phyloP scores from a whole-genome alignment of 2,113 vertebrate genomes.

The Caloenas nicobarica region DNA sequence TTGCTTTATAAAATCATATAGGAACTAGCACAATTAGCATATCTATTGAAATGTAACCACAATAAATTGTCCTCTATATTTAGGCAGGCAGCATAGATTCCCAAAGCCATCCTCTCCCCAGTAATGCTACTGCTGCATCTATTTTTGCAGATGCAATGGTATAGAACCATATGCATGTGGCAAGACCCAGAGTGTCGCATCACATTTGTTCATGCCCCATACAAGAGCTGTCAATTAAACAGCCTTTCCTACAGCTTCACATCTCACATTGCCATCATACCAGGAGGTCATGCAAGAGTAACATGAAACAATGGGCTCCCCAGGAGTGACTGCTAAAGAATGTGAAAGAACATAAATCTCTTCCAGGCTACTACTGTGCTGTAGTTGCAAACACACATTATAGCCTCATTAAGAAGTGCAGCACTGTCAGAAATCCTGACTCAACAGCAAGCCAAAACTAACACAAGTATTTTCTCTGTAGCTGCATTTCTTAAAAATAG shows the following conservation, averaged over 20 bases:
- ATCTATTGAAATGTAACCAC: neutral
- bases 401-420: neutral
- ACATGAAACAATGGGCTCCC: neutral
- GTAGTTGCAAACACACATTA: neutral
- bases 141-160: neutral
- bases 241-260: neutral
- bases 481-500: neutral
- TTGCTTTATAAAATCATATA: neutral
- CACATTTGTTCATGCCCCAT: neutral
- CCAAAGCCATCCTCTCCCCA: neutral
- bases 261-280: neutral
- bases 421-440: neutral
- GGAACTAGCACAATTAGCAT: rapidly evolving
- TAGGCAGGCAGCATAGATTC: neutral
- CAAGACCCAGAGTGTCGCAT: neutral
- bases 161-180: rapidly evolving
- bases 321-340: neutral
- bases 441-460: neutral
- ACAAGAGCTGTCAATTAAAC: neutral
- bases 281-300: neutral
- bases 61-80: neutral
- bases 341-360: neutral
- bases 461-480: neutral
- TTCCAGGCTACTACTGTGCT: neutral
- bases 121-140: neutral